Evolutionary conservation across 2,113 vertebrate species (phyloP), one percentile per base, ranked within the genome.

Genomic region (Poeciliopsis prolifica): DNA sequence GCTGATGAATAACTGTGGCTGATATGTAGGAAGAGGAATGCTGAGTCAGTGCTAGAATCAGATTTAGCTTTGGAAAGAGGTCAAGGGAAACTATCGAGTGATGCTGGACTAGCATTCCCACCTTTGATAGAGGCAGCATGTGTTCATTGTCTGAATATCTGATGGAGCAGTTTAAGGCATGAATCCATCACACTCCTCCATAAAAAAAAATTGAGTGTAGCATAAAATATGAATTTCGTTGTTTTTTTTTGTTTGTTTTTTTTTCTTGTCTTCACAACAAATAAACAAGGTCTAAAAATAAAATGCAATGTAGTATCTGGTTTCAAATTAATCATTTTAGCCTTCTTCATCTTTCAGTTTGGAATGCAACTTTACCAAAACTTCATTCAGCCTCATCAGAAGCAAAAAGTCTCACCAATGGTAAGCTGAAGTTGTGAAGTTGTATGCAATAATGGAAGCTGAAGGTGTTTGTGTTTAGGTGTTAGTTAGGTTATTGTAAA

Each of bases 351-450:
- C 42, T 96, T 93, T 73, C 92, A 99, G 98, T 95, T 96, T 78
- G 98, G 98, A 88, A 96, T 96, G 95, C 96, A 97, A 82, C 95
- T 99, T 77, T 98, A 98, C 93, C 95, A 98, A 95, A 98, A 98
- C 94, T 98, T 97, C 81, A 92, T 96, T 85, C 95, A 96, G 88
- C 97, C 96, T 3, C 95, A 96, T 86, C 96, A 97, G 94, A 97
- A 94, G 92, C 96, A 96, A 92, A 97, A 94, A 91, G 14, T 94
- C 48, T 96, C 96, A 77, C 96, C 96, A 48, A 96, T 96, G 97
- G 98, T 99, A 96, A 89, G 95, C 83, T 76, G 22, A 60, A 61
- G 12, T 26, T 61, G 10, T 64, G 48, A 48, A 48, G 29, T 28
- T 44, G 24, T 61, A 5, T 58, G 22, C n/a, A 58, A 22, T 48